These are phyloP conservation scores for Xestia c-nigrum DNA, from an alignment of 2,888 invertebrate species.

Conservation along the genomic window DNA sequence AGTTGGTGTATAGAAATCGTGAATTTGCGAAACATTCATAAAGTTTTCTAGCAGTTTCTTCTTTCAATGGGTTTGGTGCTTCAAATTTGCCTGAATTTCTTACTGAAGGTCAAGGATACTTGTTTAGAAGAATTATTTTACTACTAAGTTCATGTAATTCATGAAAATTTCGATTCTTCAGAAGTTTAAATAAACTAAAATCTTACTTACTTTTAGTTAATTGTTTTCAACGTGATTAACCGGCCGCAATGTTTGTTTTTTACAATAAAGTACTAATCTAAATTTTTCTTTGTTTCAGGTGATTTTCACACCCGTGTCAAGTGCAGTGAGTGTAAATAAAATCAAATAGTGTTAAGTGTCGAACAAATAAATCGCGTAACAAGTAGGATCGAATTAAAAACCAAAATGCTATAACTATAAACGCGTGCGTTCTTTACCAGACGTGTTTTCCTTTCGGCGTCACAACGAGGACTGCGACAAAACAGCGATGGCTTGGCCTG, in stretches of 20 bases:
- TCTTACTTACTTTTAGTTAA: not conserved
- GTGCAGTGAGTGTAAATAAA: constrained; percentile 1
- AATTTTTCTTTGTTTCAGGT: constrained; percentile 62
- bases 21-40: constrained; percentile 16
- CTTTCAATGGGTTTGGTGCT: not conserved
- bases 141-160: not conserved
- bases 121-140: constrained; percentile 6
- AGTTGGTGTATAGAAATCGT: not conserved
- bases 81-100: constrained; percentile 18
- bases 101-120: not conserved
- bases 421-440: constrained; percentile 47
- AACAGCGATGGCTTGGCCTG: constrained; percentile 90
- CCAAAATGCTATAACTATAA: constrained; percentile 54
- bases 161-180: not conserved
- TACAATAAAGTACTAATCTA: not conserved
- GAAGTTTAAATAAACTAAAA: not conserved
- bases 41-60: constrained; percentile 6
- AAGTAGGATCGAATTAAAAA: constrained; percentile 13
- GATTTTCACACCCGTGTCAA: constrained; percentile 2
- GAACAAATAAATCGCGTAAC: not conserved
- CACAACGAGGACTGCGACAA: constrained; percentile 85
- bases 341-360: constrained; percentile 18
- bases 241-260: not conserved
- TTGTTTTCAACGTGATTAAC: not conserved
- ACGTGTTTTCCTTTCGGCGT: constrained; percentile 66